phyloP scores from a whole-genome alignment of 2,113 vertebrate genomes.

The Lamprotornis superbus region DNA sequence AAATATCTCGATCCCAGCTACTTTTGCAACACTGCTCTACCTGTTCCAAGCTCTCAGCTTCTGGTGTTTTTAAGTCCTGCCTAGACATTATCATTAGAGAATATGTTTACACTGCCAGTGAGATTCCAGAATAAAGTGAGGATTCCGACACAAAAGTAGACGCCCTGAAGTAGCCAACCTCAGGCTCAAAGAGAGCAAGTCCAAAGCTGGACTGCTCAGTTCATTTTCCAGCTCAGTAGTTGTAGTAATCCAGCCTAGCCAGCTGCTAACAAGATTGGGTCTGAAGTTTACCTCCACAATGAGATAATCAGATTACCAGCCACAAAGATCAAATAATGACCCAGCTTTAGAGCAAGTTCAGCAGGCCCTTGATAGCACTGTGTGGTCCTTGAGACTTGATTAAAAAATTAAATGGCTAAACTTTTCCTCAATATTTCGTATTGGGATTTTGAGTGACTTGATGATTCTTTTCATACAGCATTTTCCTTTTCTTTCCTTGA shows the following conservation, averaged over 20 bases:
- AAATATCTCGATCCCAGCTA: constrained; percentile 36
- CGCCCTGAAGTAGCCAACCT: constrained; percentile 88
- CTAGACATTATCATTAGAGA: constrained; percentile 52
- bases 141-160: constrained; percentile 88
- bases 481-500: constrained; percentile 69
- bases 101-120: constrained; percentile 70
- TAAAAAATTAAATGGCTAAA: constrained; percentile 89
- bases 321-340: constrained; percentile 99
- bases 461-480: constrained; percentile 73
- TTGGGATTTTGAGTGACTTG: constrained; percentile 79
- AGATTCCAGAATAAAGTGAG: constrained; percentile 88
- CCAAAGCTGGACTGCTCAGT: constrained; percentile 99
- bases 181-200: constrained; percentile 95
- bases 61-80: constrained; percentile 22
- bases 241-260: constrained; percentile 97
- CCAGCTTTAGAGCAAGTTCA: constrained; percentile 99
- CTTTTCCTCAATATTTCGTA: constrained; percentile 82
- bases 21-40: constrained; percentile 57
- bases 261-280: constrained; percentile 99
- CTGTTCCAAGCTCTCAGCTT: constrained; percentile 39
- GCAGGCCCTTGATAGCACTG: constrained; percentile 97
- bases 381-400: constrained; percentile 99
- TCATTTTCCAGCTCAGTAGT: constrained; percentile 99
- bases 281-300: constrained; percentile 99
- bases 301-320: constrained; percentile 99